Evolutionary conservation across 2,113 vertebrate genomes (phyloP), one percentile per base, ranked within the genome.

Genomic region (Scatophagus argus): DNA sequence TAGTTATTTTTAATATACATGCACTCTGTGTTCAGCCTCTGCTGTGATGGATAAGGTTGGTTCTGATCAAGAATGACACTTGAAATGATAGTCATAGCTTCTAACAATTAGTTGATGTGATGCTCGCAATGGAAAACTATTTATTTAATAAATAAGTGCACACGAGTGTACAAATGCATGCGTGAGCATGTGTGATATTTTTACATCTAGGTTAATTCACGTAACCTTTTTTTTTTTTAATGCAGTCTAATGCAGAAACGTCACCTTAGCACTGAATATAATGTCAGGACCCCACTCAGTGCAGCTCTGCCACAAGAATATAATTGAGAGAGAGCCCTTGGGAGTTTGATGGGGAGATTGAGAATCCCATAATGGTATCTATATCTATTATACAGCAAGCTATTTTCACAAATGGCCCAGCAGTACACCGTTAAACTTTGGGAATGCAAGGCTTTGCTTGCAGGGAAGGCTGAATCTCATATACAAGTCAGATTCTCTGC

Each of bases 261-360:
- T 89, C 86, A 90, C 83, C 88, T 93, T 81, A 87, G 90, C 64
- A 31, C 59, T 52, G 79, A 88, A 77, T 70, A 52, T 87, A 83
- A 89, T 91, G 89, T 89, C 84, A 88, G 86, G 88, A 81, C 76
- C 69, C 69, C 43, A 54, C 83, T 89, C 77, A 52, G 72, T 59
- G 47, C 76, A n/a, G 64, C 68, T 84, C 47, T 69, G 71, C 54
- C 29, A 75, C 79, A 84, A 56, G 70, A 80, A 80, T 85, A 71
- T 88, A 90, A 93, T 88, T 91, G 82, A 90, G 85, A 86, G 70
- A 67, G 69, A 84, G 83, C 90, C 81, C 86, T 60, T 54, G 84
- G 76, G 88, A 92, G 72, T 81, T 74, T 83, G 67, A 81, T 77
- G 85, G 69, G 60, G 75, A 84, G 86, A 91, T 77, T 85, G 82